Evolutionary conservation across 2,888 invertebrate species (phyloP).

Genomic region (Synergus laeviventris): DNA sequence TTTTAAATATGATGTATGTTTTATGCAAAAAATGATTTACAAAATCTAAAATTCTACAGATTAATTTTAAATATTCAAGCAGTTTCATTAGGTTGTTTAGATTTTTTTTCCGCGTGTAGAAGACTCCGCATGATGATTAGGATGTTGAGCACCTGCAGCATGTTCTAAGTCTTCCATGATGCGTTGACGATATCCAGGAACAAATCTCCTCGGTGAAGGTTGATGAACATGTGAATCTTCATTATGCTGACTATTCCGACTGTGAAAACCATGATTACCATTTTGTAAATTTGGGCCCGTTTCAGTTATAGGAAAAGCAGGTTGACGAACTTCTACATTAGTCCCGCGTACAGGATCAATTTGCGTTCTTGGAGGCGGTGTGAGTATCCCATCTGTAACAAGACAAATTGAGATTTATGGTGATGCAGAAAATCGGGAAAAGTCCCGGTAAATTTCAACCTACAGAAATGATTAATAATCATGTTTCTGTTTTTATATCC

Average conservation of each 20-base stretch:
- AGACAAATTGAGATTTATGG: not conserved
- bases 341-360: not conserved
- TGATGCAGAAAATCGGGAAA: too few relatives aligned
- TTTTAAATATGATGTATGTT: too few relatives aligned
- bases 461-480: too few relatives aligned
- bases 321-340: not conserved
- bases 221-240: not conserved
- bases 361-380: not conserved
- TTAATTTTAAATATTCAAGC: not conserved
- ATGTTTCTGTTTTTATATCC: too few relatives aligned
- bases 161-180: not conserved
- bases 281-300: too few relatives aligned
- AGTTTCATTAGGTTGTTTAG: not conserved
- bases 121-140: not conserved
- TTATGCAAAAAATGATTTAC: not conserved
- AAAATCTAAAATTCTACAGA: not conserved
- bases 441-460: too few relatives aligned
- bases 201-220: not conserved
- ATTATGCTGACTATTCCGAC: not conserved
- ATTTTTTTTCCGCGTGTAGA: not conserved
- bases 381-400: not conserved
- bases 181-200: not conserved
- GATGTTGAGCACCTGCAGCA: not conserved
- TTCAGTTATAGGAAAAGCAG: not conserved
- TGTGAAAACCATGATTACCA: too few relatives aligned